A percentile compares a stretch with the other conserved stretches of the same genome.
Conservation (phyloP, 2,888 invertebrate genomes). For the Hemicrepidius hirtus region DNA sequence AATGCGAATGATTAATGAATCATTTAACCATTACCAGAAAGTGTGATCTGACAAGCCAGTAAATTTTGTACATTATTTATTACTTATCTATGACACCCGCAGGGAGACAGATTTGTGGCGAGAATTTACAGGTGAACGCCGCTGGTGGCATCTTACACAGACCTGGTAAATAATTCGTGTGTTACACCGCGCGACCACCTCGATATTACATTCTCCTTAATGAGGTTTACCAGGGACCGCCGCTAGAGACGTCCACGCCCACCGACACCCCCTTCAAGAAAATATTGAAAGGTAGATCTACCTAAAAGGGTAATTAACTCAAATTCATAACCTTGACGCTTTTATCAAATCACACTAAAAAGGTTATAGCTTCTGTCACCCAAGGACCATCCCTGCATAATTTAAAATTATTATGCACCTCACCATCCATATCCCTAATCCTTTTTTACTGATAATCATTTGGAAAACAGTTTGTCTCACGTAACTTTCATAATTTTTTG, state of each 20-base stretch:
- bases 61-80: slow-evolving; percentile 32
- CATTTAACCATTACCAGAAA: slow-evolving; percentile 8
- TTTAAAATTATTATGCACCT: too few relatives aligned
- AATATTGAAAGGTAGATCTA: slow-evolving; percentile 31
- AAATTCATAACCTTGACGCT: slow-evolving; percentile 20
- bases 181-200: slow-evolving; percentile 45
- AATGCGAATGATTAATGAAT: slow-evolving; percentile 8
- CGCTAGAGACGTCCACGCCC: slow-evolving; percentile 14
- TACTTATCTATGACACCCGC: slow-evolving; percentile 33
- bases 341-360: background rate
- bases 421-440: too few relatives aligned
- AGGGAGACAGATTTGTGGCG: slow-evolving; percentile 35
- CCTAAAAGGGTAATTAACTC: slow-evolving; percentile 21
- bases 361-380: too few relatives aligned
- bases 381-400: too few relatives aligned
- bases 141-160: slow-evolving; percentile 29
- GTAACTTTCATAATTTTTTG: too few relatives aligned
- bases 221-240: slow-evolving; percentile 46
- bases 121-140: slow-evolving; percentile 28
- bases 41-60: slow-evolving; percentile 12
- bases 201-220: slow-evolving; percentile 50
- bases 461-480: too few relatives aligned
- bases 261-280: slow-evolving; percentile 24
- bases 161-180: slow-evolving; percentile 46
- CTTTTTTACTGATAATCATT: too few relatives aligned